Percentiles rank a stretch among this genome's conserved stretches.
phyloP scores from a whole-genome alignment of 2,113 vertebrate species.

The Agelaius tricolor region DNA sequence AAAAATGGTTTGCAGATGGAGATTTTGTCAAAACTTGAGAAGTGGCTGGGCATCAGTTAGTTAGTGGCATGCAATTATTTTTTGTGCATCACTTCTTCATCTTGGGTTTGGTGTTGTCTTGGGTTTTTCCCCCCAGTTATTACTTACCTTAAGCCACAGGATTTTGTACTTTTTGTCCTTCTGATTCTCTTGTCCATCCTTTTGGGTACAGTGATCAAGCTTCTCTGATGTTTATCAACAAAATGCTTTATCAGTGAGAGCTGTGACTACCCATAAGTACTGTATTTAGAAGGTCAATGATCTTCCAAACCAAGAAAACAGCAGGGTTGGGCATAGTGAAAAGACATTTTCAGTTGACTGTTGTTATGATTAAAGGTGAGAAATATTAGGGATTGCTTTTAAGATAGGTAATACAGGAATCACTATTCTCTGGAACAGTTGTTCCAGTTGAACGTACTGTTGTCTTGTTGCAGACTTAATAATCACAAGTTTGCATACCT shows the following conservation, averaged over 20 bases:
- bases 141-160: background rate
- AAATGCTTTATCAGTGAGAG: background rate
- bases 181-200: background rate
- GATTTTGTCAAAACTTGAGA: background rate
- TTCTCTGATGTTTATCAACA: background rate
- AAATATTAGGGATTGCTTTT: background rate
- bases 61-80: background rate
- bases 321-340: background rate
- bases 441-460: background rate
- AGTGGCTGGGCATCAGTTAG: background rate
- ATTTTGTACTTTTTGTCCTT: background rate
- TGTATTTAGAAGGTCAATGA: background rate
- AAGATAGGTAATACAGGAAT: background rate
- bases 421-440: no score
- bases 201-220: background rate
- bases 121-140: rapidly evolving
- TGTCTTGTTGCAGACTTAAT: background rate
- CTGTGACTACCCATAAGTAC: background rate
- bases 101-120: background rate
- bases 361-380: background rate
- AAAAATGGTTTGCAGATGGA: background rate
- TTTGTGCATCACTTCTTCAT: background rate
- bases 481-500: background rate
- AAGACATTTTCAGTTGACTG: background rate
- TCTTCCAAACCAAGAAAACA: background rate